phyloP scores from a whole-genome alignment of 2,113 vertebrate species.

The Coptodon bakossiorum region DNA sequence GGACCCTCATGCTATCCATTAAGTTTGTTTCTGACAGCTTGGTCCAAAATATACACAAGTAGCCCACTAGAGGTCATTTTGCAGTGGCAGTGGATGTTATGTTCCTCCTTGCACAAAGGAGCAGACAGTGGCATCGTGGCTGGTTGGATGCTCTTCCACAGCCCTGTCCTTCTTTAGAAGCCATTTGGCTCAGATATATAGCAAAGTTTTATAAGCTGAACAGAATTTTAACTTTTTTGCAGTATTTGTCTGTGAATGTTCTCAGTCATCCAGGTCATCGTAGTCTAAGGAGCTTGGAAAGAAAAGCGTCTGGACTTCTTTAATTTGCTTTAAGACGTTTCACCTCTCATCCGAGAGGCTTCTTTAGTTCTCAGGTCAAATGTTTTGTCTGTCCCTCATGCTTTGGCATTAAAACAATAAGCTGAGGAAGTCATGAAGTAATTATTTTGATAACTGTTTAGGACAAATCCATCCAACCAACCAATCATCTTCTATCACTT shows the following conservation, averaged over 20 bases:
- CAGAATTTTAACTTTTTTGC: background rate
- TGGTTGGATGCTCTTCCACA: background rate
- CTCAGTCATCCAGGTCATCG: background rate
- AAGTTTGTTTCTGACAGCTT: background rate
- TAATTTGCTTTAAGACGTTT: rapidly evolving
- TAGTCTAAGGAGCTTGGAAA: background rate
- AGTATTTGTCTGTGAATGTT: background rate
- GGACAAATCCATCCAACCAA: background rate
- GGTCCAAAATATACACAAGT: rapidly evolving
- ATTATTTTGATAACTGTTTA: background rate
- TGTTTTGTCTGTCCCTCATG: background rate
- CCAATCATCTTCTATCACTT: background rate
- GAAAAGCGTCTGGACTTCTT: background rate
- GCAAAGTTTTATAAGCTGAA: background rate
- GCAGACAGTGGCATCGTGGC: rapidly evolving
- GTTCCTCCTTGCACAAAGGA: background rate
- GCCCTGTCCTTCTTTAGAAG: background rate
- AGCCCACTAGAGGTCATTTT: background rate
- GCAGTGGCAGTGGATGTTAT: background rate
- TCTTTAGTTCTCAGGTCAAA: background rate
- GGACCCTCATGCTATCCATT: background rate
- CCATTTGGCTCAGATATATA: background rate
- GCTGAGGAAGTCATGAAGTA: background rate
- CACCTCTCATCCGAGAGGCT: background rate
- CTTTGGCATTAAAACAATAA: background rate